Base-by-base conservation (phyloP, 2,113 vertebrate genomes). In the Apodemus sylvaticus region DNA sequence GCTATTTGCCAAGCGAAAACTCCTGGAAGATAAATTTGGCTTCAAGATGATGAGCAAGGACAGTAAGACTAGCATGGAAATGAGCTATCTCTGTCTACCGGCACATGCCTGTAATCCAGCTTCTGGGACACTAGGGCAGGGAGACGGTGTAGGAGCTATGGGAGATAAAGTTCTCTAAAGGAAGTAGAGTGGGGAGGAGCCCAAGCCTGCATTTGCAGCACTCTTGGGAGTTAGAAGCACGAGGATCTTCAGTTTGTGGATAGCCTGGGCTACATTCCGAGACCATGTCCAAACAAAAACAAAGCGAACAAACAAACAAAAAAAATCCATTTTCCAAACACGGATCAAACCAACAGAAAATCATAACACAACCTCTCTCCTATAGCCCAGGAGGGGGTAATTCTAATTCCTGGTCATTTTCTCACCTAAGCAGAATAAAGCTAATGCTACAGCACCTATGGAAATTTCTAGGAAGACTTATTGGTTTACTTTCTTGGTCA, bases 401-500 rank as follows among this genome's bases (percentile, higher is more conserved):
- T 93, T 96, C 96, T 97, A 96, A 93, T 94, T 98, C 97, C 97
- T 97, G 95, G n/a, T n/a, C n/a, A 92, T 97, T 98, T 98, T 98
- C 96, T 98, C 95, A 96, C 94, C 89, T 90, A 97, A 10, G 89
- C 64, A 93, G 53, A 86, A 79, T 88, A 77, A 82, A 96, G 1
- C 83, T 96, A 96, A 90, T 77, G 91, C 26, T 94, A 96, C 77
- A 95, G 36, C 55, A 92, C 66, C 90, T 93, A 68, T 16, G 81
- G 45, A 93, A 95, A 95, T 78, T 93, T 95, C 82, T 97, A 96
- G 70, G 94, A 97, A 97, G 74, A 97, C 82, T 89, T 96, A 96
- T 68, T 83, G 90, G 66, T 95, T 96, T 92, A 83, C 82, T 77
- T 90, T 88, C 83, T 64, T 53, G 20, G 58, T 97, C 89, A 94